These are phyloP conservation scores for Eudemis profundana DNA, from an alignment of 2,888 invertebrate genomes.

Conservation along the genomic window DNA sequence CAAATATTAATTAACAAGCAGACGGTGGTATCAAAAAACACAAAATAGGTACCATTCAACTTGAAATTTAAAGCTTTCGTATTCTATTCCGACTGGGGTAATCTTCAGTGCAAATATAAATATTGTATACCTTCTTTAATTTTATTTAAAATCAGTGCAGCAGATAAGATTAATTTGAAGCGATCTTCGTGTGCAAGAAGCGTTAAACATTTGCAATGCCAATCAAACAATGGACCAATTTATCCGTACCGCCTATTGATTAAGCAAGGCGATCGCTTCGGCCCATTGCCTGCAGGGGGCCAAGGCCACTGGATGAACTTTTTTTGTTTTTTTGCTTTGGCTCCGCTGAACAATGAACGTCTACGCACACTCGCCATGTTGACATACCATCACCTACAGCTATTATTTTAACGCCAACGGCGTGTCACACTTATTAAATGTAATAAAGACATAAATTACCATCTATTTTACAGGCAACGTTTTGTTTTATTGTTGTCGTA, in stretches of 20 bases:
- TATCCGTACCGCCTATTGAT: slow-evolving; percentile 20
- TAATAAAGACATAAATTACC: slow-evolving; percentile 28
- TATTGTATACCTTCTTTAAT: not conserved
- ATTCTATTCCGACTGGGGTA: not conserved
- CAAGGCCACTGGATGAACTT: slow-evolving; percentile 35
- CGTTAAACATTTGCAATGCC: slow-evolving; percentile 27
- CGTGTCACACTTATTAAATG: slow-evolving; percentile 29
- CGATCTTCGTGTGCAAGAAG: not conserved
- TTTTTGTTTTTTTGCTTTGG: slow-evolving; percentile 33
- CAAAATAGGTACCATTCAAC: too few relatives aligned
- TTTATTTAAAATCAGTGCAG: not conserved
- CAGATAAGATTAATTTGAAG: not conserved
- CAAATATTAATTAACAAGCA: not conserved
- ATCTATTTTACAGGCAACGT: slow-evolving; percentile 18
- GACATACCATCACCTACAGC: slow-evolving; percentile 14
- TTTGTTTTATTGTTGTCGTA: slow-evolving; percentile 44
- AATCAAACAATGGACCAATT: slow-evolving; percentile 32
- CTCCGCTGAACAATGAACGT: slow-evolving; percentile 30
- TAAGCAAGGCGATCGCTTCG: slow-evolving; percentile 25
- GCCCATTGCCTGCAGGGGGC: slow-evolving; percentile 29
- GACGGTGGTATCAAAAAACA: not conserved
- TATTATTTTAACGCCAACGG: slow-evolving; percentile 12
- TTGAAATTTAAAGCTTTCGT: not conserved
- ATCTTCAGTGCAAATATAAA: too few relatives aligned
- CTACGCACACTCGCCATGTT: slow-evolving; percentile 23